These are phyloP conservation scores for Etheostoma cragini DNA, from an alignment of 2,113 vertebrate species.

Conservation along the genomic window DNA sequence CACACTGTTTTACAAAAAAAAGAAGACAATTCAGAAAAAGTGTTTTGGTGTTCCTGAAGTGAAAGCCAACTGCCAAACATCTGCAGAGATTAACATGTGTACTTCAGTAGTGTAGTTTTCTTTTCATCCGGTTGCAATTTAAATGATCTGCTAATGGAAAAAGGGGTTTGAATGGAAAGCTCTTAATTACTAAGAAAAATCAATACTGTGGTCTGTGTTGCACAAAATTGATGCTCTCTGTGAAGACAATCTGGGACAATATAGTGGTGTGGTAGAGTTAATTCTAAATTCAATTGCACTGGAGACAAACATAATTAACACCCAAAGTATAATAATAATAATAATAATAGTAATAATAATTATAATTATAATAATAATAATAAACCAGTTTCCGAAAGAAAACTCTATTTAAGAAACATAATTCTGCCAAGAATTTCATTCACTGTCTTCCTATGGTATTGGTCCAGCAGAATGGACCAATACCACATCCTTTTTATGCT, in stretches of 20 bases:
- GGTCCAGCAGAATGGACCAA: background rate
- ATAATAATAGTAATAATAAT: no score
- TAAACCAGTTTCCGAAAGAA: background rate
- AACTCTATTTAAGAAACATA: background rate
- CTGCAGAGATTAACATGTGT: constrained; percentile 10
- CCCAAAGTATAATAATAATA: background rate
- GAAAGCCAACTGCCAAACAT: constrained; percentile 17
- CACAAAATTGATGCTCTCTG: background rate
- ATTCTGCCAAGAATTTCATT: background rate
- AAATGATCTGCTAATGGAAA: background rate
- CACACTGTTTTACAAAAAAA: no score
- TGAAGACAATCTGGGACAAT: background rate
- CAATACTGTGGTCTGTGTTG: background rate
- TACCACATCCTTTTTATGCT: background rate
- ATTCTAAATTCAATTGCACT: constrained; percentile 15
- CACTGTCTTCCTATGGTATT: background rate
- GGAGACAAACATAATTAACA: background rate
- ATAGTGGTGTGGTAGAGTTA: background rate
- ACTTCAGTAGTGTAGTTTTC: background rate
- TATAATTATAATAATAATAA: background rate
- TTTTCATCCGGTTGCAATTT: constrained; percentile 15
- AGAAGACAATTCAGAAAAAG: background rate
- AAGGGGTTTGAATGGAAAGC: background rate
- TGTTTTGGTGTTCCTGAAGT: background rate
- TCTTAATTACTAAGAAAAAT: constrained; percentile 2